Percentiles rank a stretch among this genome's conserved stretches.
These are phyloP conservation scores for Cactoblastis cactorum DNA, from an alignment of 2,888 invertebrate species.

Conservation along the genomic window DNA sequence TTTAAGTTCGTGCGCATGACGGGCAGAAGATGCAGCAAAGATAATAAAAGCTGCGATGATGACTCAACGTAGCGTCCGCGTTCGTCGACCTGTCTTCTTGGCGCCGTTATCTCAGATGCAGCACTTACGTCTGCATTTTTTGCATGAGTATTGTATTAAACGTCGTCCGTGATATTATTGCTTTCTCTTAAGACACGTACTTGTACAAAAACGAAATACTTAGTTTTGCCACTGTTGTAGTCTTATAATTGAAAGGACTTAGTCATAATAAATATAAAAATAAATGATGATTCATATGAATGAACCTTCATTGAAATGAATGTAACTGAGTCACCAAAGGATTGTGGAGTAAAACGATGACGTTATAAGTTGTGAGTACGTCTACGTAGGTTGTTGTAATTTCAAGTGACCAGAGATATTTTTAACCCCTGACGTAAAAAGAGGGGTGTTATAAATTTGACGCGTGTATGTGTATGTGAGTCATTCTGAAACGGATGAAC, in stretches of 20 bases:
- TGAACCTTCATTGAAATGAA: conserved; percentile 27
- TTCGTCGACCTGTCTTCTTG: conserved; percentile 61
- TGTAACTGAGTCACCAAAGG: conserved; percentile 46
- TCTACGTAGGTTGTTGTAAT: no score
- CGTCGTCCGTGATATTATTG: no score
- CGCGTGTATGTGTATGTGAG: no score
- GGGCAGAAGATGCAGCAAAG: conserved; percentile 39
- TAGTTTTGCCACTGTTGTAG: neutral
- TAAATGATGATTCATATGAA: conserved; percentile 18
- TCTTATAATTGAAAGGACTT: neutral
- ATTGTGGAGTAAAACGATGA: conserved; percentile 37
- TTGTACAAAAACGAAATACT: neutral
- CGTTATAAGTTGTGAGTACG: conserved; percentile 48
- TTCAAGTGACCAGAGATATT: no score
- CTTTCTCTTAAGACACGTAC: neutral
- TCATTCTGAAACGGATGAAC: no score
- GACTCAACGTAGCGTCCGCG: conserved; percentile 47
- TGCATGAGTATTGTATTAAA: conserved; percentile 12
- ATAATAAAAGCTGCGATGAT: conserved; percentile 27
- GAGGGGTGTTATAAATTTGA: no score
- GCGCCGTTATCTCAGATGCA: conserved; percentile 48
- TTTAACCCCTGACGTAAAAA: no score
- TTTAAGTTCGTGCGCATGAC: conserved; percentile 12
- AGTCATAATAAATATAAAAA: neutral
- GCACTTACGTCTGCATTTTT: conserved; percentile 38